phyloP scores from a whole-genome alignment of 1,140 invertebrate species.

The Odontomachus brunneus region DNA sequence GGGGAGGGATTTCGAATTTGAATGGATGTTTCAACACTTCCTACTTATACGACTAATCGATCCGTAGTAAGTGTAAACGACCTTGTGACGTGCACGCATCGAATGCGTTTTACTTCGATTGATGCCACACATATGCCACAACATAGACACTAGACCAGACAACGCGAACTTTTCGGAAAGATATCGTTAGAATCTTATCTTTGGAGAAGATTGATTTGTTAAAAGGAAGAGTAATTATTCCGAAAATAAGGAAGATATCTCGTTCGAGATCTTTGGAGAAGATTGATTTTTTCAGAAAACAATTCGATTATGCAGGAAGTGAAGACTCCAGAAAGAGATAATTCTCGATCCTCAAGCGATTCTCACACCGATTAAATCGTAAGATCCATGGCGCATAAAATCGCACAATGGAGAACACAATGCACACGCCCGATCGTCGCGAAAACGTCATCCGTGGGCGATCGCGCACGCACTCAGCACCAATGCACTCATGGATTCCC shows the following conservation, averaged over 20 bases:
- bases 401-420: neutral
- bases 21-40: neutral
- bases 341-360: too few species aligned
- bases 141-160: neutral
- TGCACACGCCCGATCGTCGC: neutral
- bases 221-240: too few species aligned
- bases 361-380: too few species aligned
- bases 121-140: neutral
- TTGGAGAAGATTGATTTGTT: too few species aligned
- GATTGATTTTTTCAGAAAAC: too few species aligned
- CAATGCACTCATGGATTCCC: too few species aligned
- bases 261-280: too few species aligned
- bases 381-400: neutral
- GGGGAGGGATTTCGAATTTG: neutral
- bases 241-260: too few species aligned
- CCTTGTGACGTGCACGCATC: neutral
- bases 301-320: too few species aligned
- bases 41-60: neutral
- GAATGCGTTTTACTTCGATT: neutral
- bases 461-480: neutral
- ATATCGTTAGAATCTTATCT: neutral
- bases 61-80: neutral
- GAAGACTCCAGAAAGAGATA: too few species aligned
- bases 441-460: constrained; percentile 21
- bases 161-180: neutral